Conservation (phyloP, 2,888 invertebrate species). For the Heliconius aoede region DNA sequence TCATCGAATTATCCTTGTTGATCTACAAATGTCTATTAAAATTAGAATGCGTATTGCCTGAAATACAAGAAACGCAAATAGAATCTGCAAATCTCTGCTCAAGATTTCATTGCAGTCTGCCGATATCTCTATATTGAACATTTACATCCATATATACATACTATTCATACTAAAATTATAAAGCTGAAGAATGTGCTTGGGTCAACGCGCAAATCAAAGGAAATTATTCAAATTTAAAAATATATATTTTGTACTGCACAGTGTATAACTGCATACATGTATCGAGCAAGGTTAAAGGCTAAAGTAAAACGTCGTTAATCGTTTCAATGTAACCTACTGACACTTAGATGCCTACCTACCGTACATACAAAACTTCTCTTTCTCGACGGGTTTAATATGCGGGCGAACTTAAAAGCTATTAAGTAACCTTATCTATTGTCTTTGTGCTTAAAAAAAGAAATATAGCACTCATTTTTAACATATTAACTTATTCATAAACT, state of each 20-base stretch:
- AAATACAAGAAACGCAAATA: constrained; percentile 20
- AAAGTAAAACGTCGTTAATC: background rate
- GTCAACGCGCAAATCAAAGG: background rate
- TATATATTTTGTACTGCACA: background rate
- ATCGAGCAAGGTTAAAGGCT: background rate
- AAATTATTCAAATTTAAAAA: background rate
- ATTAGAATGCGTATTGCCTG: constrained; percentile 17
- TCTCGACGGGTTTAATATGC: too few species aligned
- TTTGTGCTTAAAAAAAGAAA: too few species aligned
- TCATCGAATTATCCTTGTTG: background rate
- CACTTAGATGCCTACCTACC: background rate
- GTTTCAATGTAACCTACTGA: background rate
- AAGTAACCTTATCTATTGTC: too few species aligned
- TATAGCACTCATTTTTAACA: background rate
- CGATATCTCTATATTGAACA: background rate
- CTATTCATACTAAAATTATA: background rate
- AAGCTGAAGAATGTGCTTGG: background rate
- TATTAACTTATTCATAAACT: background rate
- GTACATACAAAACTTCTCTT: background rate
- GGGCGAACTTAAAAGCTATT: too few species aligned
- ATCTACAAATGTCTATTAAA: constrained; percentile 12
- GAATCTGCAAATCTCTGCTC: constrained; percentile 20
- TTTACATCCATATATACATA: background rate
- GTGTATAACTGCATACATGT: background rate
- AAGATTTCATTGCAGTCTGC: background rate